Evolutionary conservation across 1,140 invertebrate species (phyloP).

Genomic region (Papilio polyxenes): DNA sequence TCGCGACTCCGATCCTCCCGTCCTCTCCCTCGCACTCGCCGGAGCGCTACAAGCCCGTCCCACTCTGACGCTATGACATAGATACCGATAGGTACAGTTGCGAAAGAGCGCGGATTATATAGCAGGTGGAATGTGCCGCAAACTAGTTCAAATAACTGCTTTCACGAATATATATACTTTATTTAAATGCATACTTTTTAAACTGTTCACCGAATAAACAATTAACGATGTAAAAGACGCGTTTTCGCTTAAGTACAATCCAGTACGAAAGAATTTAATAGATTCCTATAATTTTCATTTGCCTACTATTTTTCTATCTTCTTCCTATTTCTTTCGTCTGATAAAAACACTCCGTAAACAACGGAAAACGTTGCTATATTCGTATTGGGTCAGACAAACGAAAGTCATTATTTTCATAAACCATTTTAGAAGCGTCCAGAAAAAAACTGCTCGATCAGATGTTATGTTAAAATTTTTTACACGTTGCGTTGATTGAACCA

Average conservation of each 20-base stretch:
- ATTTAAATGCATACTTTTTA: slow-evolving; percentile 46
- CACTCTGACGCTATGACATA: slow-evolving; percentile 70
- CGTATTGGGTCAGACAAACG: slow-evolving; percentile 4
- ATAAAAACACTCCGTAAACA: not conserved
- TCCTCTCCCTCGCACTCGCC: slow-evolving; percentile 52
- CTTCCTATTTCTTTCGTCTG: not conserved
- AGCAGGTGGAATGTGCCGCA: slow-evolving; percentile 78
- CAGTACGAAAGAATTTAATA: not conserved
- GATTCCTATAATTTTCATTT: not conserved
- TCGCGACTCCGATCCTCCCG: slow-evolving; percentile 67
- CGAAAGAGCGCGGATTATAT: slow-evolving; percentile 80
- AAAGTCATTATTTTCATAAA: slow-evolving; percentile 41
- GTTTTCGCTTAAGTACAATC: not conserved
- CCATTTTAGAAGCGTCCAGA: slow-evolving; percentile 18
- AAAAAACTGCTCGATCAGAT: not conserved
- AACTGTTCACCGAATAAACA: slow-evolving; percentile 10
- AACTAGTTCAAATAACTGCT: slow-evolving; percentile 78
- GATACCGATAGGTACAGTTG: slow-evolving; percentile 73
- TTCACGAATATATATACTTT: slow-evolving; percentile 66
- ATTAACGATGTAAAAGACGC: slow-evolving; percentile 24
- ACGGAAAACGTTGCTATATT: not conserved
- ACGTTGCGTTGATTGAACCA: not conserved
- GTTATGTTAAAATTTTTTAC: not conserved
- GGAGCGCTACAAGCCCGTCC: slow-evolving; percentile 46
- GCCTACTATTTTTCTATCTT: not conserved